These are phyloP conservation scores for Loxodonta africana DNA, from an alignment of 2,113 vertebrate genomes.

Conservation along the genomic window DNA sequence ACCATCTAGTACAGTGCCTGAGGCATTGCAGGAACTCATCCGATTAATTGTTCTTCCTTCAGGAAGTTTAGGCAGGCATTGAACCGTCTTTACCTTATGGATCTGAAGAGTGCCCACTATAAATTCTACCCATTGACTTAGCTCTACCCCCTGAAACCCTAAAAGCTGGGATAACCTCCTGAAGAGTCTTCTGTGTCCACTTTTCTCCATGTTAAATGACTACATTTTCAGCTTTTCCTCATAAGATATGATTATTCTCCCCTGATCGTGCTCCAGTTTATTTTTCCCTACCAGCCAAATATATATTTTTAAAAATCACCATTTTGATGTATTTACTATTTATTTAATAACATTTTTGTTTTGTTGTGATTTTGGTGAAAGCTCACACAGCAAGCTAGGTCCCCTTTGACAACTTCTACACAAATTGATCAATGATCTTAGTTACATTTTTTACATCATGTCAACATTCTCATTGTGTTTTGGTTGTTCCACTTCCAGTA, in stretches of 20 bases:
- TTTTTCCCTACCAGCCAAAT: not conserved
- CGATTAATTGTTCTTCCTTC: not conserved
- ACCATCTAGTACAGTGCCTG: fast-evolving
- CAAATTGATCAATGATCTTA: not conserved
- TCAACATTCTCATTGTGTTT: not conserved
- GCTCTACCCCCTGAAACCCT: not conserved
- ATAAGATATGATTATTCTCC: not conserved
- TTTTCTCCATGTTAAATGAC: not conserved
- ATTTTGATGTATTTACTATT: not conserved
- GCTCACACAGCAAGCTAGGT: not conserved
- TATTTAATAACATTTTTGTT: too few relatives aligned
- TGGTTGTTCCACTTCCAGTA: not conserved
- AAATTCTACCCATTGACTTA: not conserved
- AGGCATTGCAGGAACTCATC: fast-evolving
- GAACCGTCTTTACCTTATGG: fast-evolving
- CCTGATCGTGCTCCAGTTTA: not conserved
- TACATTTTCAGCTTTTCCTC: not conserved
- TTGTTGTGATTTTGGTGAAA: not conserved
- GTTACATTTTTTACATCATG: not conserved
- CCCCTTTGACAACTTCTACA: not conserved
- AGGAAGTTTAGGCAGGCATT: not conserved
- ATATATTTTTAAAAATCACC: not conserved
- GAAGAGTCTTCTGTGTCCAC: not conserved
- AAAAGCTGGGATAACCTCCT: not conserved
- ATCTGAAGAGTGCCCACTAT: not conserved